A percentile compares a stretch with the other conserved stretches of the same genome.
These are phyloP conservation scores for Tautogolabrus adspersus DNA, from an alignment of 2,113 vertebrate species.

Conservation along the genomic window DNA sequence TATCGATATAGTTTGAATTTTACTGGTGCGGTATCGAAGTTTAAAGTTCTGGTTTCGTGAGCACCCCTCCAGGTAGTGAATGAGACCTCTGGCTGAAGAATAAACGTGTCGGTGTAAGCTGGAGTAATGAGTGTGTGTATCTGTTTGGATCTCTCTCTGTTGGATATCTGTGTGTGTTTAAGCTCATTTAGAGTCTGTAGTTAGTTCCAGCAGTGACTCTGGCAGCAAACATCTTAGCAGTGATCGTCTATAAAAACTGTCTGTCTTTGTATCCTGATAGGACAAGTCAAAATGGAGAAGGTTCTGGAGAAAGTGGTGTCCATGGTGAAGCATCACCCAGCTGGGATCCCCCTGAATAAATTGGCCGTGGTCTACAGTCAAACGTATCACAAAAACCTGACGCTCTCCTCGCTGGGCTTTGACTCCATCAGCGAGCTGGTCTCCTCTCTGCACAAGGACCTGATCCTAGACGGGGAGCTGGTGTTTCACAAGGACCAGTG, in stretches of 20 bases:
- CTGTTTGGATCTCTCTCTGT: too few species aligned
- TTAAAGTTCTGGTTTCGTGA: too few species aligned
- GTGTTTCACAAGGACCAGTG: conserved; percentile 60
- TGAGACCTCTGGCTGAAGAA: too few species aligned
- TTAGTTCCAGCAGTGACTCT: too few species aligned
- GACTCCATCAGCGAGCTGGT: conserved; percentile 56
- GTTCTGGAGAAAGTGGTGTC: conserved; percentile 53
- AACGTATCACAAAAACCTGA: conserved; percentile 67
- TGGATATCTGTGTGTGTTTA: too few species aligned
- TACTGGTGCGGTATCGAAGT: too few species aligned
- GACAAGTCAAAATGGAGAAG: conserved; percentile 51
- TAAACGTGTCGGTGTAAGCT: too few species aligned
- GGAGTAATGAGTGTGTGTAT: too few species aligned
- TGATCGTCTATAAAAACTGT: neutral
- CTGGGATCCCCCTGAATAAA: conserved; percentile 69
- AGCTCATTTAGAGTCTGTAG: too few species aligned
- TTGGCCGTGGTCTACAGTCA: conserved; percentile 55
- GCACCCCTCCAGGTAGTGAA: too few species aligned
- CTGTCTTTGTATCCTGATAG: conserved; percentile 24
- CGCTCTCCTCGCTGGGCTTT: conserved; percentile 54
- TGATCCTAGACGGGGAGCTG: conserved; percentile 54
- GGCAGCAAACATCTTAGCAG: too few species aligned
- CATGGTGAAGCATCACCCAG: conserved; percentile 64
- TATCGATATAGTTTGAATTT: too few species aligned
- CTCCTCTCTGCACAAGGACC: conserved; percentile 45